These are phyloP conservation scores for Probosciger aterrimus DNA, from an alignment of 2,113 vertebrate species.

Conservation along the genomic window DNA sequence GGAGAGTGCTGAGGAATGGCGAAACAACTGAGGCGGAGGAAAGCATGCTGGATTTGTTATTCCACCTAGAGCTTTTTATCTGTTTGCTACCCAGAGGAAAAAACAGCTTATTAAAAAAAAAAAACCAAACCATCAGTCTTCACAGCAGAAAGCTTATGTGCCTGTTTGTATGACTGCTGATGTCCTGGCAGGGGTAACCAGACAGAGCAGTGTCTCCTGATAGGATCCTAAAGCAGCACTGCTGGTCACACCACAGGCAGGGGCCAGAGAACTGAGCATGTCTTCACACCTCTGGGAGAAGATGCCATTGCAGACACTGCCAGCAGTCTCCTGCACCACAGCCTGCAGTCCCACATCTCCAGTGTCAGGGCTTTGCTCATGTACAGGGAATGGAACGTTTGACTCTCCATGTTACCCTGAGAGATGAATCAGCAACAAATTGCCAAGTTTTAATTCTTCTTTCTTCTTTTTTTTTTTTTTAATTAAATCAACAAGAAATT, in stretches of 20 bases:
- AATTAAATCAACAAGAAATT: not conserved
- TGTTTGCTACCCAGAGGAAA: not conserved
- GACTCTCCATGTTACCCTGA: not conserved
- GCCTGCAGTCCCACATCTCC: not conserved
- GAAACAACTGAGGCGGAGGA: not conserved
- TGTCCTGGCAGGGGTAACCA: not conserved
- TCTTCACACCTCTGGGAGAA: not conserved
- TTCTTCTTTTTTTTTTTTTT: too few relatives aligned
- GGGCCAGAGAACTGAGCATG: not conserved
- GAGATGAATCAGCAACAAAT: not conserved
- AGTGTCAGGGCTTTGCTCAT: not conserved
- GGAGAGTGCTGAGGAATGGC: fast-evolving
- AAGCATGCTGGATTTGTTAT: not conserved
- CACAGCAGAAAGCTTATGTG: not conserved
- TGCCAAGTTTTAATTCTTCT: not conserved
- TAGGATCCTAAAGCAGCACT: not conserved
- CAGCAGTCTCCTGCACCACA: not conserved
- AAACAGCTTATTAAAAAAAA: not conserved
- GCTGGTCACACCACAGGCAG: not conserved
- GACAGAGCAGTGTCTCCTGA: not conserved
- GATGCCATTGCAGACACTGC: not conserved
- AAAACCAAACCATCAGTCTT: not conserved
- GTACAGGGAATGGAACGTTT: not conserved
- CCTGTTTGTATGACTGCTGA: not conserved
- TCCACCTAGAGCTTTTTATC: not conserved